Percentiles rank a stretch among this genome's conserved stretches.
Conservation (phyloP, 2,113 vertebrate species). For the Jaculus jaculus region DNA sequence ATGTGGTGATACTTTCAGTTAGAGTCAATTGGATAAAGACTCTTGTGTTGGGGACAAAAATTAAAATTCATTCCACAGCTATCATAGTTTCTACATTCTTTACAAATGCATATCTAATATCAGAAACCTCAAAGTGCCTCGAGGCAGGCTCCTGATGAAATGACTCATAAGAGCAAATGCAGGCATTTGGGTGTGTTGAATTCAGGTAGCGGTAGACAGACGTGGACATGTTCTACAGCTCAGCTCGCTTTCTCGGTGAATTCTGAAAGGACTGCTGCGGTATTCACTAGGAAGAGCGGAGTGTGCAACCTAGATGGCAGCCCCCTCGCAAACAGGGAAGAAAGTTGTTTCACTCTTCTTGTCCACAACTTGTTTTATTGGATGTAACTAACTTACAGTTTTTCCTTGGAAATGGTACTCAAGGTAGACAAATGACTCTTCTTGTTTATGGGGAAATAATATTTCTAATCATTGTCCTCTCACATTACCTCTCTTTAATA, state of each 20-base stretch:
- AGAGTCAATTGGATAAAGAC: not conserved
- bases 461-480: not conserved
- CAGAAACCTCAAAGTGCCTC: slow-evolving; percentile 50
- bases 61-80: slow-evolving; percentile 29
- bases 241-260: not conserved
- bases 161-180: slow-evolving; percentile 69
- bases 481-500: not conserved
- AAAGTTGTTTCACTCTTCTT: not conserved
- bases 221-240: not conserved
- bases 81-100: slow-evolving; percentile 43
- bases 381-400: not conserved
- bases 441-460: not conserved
- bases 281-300: not conserved
- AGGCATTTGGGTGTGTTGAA: slow-evolving; percentile 58
- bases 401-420: not conserved
- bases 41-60: not conserved
- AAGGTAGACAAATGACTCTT: not conserved
- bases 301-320: not conserved
- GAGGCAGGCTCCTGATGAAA: slow-evolving; percentile 29
- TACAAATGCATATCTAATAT: not conserved
- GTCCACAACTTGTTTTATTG: not conserved
- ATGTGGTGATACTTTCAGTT: not conserved
- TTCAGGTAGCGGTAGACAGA: slow-evolving; percentile 52
- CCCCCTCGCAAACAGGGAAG: not conserved
- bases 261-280: not conserved